These are phyloP conservation scores for Marisa cornuarietis DNA, from an alignment of 1,140 invertebrate species.

Conservation along the genomic window DNA sequence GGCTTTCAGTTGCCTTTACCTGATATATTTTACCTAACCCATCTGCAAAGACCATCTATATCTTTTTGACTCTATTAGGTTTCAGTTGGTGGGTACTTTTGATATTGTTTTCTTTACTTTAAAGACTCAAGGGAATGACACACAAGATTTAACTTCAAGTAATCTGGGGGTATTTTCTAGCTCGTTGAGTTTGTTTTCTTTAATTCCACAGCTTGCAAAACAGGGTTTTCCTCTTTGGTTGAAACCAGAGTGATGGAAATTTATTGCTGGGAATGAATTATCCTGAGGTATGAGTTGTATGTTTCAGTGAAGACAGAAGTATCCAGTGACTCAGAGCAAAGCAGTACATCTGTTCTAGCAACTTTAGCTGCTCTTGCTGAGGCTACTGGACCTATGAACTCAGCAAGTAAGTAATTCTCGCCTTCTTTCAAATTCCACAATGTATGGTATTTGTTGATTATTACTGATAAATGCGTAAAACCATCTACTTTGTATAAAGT, in stretches of 20 bases:
- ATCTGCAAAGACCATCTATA: not conserved
- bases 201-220: not conserved
- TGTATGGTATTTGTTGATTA: too few species aligned
- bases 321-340: constrained; percentile 53
- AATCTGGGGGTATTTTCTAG: too few species aligned
- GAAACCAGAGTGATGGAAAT: not conserved
- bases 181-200: not conserved
- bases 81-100: too few species aligned
- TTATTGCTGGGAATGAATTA: constrained; percentile 15
- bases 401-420: constrained; percentile 32
- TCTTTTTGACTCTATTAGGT: not conserved
- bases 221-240: not conserved
- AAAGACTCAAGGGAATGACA: not conserved
- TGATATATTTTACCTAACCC: not conserved
- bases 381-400: constrained; percentile 59
- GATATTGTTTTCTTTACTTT: not conserved
- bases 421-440: too few species aligned
- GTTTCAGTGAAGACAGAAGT: constrained; percentile 25
- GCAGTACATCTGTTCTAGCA: constrained; percentile 65
- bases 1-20: not conserved
- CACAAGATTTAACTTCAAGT: too few species aligned
- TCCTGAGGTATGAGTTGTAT: not conserved
- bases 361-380: constrained; percentile 67
- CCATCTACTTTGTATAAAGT: too few species aligned
- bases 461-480: too few species aligned